Percentiles rank a stretch among this genome's conserved stretches.
Evolutionary conservation across 2,797 vertebrate genomes (phyloP).

Genomic region (Ctenochaetus hawaiiensis): DNA sequence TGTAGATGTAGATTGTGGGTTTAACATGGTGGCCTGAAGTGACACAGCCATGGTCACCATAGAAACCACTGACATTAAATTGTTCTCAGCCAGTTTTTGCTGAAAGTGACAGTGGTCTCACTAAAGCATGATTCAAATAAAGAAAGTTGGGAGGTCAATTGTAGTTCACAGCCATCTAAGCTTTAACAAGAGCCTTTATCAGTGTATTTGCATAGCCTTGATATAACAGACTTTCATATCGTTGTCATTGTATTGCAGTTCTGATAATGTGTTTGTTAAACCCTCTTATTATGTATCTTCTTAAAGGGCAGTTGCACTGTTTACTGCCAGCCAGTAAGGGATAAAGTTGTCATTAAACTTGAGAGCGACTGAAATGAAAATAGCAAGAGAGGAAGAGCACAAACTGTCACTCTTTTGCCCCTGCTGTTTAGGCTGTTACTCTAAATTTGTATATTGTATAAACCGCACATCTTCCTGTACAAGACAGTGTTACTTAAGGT

Average conservation of each 20-base stretch:
- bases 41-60: conserved; percentile 54
- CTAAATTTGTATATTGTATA: conserved; percentile 2
- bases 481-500: background rate
- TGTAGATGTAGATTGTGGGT: conserved; percentile 1
- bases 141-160: conserved; percentile 40
- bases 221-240: conserved; percentile 33
- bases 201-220: conserved; percentile 52
- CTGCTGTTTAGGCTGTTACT: conserved; percentile 10
- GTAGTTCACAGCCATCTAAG: conserved; percentile 48
- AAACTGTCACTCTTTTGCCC: background rate
- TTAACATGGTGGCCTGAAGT: conserved; percentile 27
- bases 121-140: conserved; percentile 66
- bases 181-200: conserved; percentile 33
- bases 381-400: background rate
- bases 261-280: conserved; percentile 49
- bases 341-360: conserved; percentile 16
- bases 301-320: conserved; percentile 41
- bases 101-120: conserved; percentile 65
- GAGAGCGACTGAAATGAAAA: conserved; percentile 2
- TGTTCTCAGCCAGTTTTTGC: conserved; percentile 55
- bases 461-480: background rate
- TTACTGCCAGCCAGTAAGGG: conserved; percentile 9
- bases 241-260: conserved; percentile 36
- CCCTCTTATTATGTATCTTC: conserved; percentile 36
- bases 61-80: conserved; percentile 58